A percentile compares a stretch with the other conserved stretches of the same genome.
These are phyloP conservation scores for Hypotaenidia okinawae DNA, from an alignment of 2,797 vertebrate genomes.

Conservation along the genomic window DNA sequence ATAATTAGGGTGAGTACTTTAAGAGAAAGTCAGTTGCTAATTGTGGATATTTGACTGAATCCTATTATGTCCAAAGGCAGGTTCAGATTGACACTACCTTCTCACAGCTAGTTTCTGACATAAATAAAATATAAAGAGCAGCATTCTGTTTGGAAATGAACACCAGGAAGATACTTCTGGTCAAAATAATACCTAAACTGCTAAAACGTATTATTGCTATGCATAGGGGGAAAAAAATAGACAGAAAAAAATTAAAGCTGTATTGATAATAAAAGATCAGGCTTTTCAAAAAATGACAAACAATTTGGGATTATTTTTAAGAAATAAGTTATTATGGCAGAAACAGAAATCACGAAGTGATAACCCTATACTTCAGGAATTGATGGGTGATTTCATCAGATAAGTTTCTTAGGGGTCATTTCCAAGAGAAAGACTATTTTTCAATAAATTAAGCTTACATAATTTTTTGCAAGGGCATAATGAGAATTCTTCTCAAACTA, in stretches of 20 bases:
- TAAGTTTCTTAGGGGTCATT: not conserved
- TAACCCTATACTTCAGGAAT: not conserved
- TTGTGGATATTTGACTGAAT: not conserved
- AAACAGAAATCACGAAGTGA: not conserved
- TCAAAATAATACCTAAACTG: slow-evolving; percentile 4
- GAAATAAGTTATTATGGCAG: not conserved
- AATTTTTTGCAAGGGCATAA: not conserved
- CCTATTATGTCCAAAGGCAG: not conserved
- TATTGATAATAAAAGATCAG: not conserved
- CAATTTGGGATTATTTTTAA: not conserved
- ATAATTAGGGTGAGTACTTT: not conserved
- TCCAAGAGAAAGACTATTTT: not conserved
- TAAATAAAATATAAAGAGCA: not conserved
- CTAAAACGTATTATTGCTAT: not conserved
- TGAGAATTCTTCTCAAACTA: not conserved
- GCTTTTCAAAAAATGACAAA: not conserved
- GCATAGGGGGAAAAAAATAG: not conserved
- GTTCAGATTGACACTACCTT: not conserved
- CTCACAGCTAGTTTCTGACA: not conserved
- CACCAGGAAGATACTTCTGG: not conserved
- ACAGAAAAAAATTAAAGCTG: not conserved
- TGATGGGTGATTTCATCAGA: not conserved
- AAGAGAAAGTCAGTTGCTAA: not conserved
- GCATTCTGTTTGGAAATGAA: not conserved
- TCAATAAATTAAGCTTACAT: not conserved